Evolutionary conservation across 2,888 invertebrate species (phyloP).

Genomic region (Pharmacophagus antenor): DNA sequence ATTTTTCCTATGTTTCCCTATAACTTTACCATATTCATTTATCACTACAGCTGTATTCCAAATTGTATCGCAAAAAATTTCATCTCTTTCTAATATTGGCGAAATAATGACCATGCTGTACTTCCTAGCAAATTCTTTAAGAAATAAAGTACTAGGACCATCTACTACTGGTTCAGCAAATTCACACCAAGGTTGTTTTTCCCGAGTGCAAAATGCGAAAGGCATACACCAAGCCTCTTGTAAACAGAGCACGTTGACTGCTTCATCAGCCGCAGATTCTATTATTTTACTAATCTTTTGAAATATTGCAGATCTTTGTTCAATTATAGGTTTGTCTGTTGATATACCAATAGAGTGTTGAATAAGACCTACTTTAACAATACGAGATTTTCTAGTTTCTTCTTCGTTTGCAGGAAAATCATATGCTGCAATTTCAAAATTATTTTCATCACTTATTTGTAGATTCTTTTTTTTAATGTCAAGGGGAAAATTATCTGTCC

Average conservation of each 20-base stretch:
- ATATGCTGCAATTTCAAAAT: slow-evolving; percentile 90
- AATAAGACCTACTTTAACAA: slow-evolving; percentile 91
- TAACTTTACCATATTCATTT: slow-evolving; percentile 89
- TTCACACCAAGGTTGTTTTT: slow-evolving; percentile 98
- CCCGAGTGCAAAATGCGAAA: slow-evolving; percentile 98
- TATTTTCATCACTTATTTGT: slow-evolving; percentile 70
- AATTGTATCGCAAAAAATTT: slow-evolving; percentile 90
- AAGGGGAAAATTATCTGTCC: slow-evolving; percentile 78
- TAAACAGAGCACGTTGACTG: slow-evolving; percentile 94
- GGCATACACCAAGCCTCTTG: slow-evolving; percentile 99
- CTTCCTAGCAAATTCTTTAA: slow-evolving; percentile 88
- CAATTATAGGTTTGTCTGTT: slow-evolving; percentile 86
- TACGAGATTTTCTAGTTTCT: slow-evolving; percentile 84
- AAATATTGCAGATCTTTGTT: slow-evolving; percentile 90
- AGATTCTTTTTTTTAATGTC: slow-evolving; percentile 72
- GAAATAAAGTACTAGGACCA: slow-evolving; percentile 91
- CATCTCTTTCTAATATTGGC: slow-evolving; percentile 96
- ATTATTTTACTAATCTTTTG: slow-evolving; percentile 88
- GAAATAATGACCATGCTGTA: slow-evolving; percentile 97
- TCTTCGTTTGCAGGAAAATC: slow-evolving; percentile 85
- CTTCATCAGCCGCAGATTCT: slow-evolving; percentile 86
- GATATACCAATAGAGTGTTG: slow-evolving; percentile 91
- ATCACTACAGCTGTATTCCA: slow-evolving; percentile 98
- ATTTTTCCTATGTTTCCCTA: slow-evolving; percentile 98
- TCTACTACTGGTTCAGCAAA: slow-evolving; percentile 94